phyloP scores from a whole-genome alignment of 30 jellyfish, hydroid and myxozoan species.

The Aurelia sp. region DNA sequence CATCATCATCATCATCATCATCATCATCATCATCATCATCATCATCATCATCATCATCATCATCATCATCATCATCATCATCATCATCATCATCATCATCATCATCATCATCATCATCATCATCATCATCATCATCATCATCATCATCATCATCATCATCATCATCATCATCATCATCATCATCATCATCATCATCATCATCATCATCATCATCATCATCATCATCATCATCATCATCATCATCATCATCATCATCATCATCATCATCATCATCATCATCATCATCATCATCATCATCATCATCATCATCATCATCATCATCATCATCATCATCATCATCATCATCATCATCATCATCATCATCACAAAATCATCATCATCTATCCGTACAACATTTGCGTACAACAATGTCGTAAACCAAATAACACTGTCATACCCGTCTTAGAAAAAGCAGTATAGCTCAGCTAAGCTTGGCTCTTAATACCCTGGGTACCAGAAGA shows the following conservation, averaged over 20 bases:
- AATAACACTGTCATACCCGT: no score
- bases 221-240: neutral
- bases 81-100: constrained; percentile 12
- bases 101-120: neutral
- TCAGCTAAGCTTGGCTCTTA: no score
- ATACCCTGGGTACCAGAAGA: no score
- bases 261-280: constrained; percentile 12
- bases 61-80: constrained; percentile 17
- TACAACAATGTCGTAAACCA: no score
- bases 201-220: constrained; percentile 14
- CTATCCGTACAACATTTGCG: no score
- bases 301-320: constrained; percentile 3
- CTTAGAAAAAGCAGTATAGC: no score
- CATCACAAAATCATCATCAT: no score
- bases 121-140: constrained; percentile 3
- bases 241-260: constrained; percentile 17
- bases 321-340: constrained; percentile 26
- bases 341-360: no score
- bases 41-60: no score
- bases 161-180: no score
- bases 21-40: no score
- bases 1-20: constrained; percentile 8
- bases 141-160: constrained; percentile 26
- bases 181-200: no score
- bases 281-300: neutral